Percentiles rank a stretch among this genome's conserved stretches.
phyloP scores from a whole-genome alignment of 2,888 invertebrate species.

The Hemithea aestivaria region DNA sequence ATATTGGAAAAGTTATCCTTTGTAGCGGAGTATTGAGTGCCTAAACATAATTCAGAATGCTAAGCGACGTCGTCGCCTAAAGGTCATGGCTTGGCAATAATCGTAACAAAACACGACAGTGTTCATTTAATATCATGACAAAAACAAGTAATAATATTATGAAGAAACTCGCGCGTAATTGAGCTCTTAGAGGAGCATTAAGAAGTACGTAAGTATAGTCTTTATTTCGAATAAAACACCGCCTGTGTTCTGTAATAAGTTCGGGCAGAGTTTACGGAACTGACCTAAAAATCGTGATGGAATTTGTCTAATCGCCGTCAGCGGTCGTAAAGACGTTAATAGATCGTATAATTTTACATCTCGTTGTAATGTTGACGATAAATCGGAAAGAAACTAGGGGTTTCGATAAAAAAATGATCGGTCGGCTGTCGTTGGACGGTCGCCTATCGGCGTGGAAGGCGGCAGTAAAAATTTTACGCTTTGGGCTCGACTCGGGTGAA shows the following conservation, averaged over 20 bases:
- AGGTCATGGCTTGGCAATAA: conserved; percentile 28
- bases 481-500: conserved; percentile 52
- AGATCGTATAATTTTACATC: conserved; percentile 22
- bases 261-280: conserved; percentile 12
- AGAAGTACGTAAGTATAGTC: conserved; percentile 22
- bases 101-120: conserved; percentile 32
- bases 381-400: conserved; percentile 23
- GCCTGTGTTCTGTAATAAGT: conserved; percentile 27
- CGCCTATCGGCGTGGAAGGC: conserved; percentile 38
- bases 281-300: conserved; percentile 16
- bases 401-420: conserved; percentile 32
- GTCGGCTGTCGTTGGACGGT: conserved; percentile 34
- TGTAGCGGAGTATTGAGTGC: conserved; percentile 28
- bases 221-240: conserved; percentile 33
- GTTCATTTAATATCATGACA: conserved; percentile 35
- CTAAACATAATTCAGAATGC: conserved; percentile 24
- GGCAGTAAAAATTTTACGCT: conserved; percentile 59
- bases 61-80: conserved; percentile 13
- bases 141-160: conserved; percentile 32
- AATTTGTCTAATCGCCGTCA: conserved; percentile 23
- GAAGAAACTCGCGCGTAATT: conserved; percentile 31
- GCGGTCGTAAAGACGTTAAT: conserved; percentile 25
- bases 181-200: conserved; percentile 25
- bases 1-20: conserved; percentile 43
- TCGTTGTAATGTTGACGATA: conserved; percentile 25